Evolutionary conservation across 1,140 invertebrate species (phyloP).

Genomic region (Oscheius sp.): DNA sequence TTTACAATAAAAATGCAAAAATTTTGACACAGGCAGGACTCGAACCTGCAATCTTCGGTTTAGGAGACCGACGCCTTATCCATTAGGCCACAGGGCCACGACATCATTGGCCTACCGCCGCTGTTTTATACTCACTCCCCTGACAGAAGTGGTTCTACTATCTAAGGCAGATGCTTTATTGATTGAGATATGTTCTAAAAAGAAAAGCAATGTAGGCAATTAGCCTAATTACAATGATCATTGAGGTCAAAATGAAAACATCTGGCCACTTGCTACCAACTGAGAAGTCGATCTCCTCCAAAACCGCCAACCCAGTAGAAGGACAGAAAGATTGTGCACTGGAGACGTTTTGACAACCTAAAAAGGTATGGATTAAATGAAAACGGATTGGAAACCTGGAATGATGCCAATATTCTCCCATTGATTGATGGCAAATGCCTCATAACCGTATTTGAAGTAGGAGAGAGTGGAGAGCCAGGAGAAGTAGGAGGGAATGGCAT

Average conservation of each 20-base stretch:
- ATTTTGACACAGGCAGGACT: too few species aligned
- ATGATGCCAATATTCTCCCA: conserved; percentile 67
- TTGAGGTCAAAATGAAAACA: conserved; percentile 11
- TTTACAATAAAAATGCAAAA: too few species aligned
- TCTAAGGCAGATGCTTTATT: too few species aligned
- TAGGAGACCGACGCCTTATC: too few species aligned
- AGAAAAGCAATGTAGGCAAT: conserved; percentile 31
- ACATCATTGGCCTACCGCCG: too few species aligned
- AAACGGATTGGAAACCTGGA: conserved; percentile 7
- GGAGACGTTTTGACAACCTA: conserved; percentile 1
- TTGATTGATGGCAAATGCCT: conserved; percentile 84
- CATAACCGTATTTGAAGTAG: conserved; percentile 90
- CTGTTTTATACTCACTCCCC: too few species aligned
- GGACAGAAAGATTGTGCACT: conserved; percentile 8
- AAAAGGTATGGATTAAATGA: neutral
- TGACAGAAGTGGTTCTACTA: too few species aligned
- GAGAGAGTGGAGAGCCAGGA: conserved; percentile 86
- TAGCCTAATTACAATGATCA: conserved; percentile 27
- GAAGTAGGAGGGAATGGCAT: conserved; percentile 81
- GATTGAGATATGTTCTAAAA: conserved; percentile 14
- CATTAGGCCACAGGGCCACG: too few species aligned
- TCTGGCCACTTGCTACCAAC: neutral
- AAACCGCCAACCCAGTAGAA: conserved; percentile 14
- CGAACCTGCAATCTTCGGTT: too few species aligned
- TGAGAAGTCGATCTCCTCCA: conserved; percentile 30